Evolutionary conservation across 2,113 vertebrate species (phyloP), one percentile per base, ranked within the genome.

Genomic region (Indicator indicator): DNA sequence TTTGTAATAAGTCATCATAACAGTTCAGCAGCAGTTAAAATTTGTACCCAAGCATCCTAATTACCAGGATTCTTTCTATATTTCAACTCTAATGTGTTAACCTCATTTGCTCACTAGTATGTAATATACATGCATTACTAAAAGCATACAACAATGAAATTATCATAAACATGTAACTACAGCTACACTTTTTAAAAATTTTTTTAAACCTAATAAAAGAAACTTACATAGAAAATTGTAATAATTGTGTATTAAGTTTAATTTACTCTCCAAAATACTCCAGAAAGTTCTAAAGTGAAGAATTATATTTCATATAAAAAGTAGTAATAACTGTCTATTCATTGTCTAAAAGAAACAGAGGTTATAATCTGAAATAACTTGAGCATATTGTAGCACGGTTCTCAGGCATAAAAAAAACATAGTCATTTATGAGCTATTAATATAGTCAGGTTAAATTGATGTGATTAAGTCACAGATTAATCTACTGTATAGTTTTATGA

Each of bases 1-100:
- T 94, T 95, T 92, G 81, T 69, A 91, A 95, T 94, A 95, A 93
- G 95, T 97, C 93, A 94, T 87, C 87, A 94, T 86, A 95, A 78
- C 80, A 95, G 93, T 88, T 96, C 83, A 97, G 80, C 44, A 90
- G 85, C 76, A 90, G 85, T 87, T 75, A 87, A 86, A 91, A 95
- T 92, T 80, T 86, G 69, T 77, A 95, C 63, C 24, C 48, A 93
- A 73, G 83, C 88, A 91, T 72, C 77, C 75, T 90, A 91, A 96
- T 94, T 96, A 94, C 68, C 11, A 42, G 62, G 72, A 69, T 88
- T 81, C 86, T 69, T 84, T 83, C 86, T 88, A 27, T 65, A 91
- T 56, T 95, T 76, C 69, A 80, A 36, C 56, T 91, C 64, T 80
- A 48, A 85, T 64, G 64, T 68, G 64, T 77, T 85, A 85, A 85